Evolutionary conservation across 2,797 vertebrate species (phyloP).

Genomic region (Rhinichthys osculus): DNA sequence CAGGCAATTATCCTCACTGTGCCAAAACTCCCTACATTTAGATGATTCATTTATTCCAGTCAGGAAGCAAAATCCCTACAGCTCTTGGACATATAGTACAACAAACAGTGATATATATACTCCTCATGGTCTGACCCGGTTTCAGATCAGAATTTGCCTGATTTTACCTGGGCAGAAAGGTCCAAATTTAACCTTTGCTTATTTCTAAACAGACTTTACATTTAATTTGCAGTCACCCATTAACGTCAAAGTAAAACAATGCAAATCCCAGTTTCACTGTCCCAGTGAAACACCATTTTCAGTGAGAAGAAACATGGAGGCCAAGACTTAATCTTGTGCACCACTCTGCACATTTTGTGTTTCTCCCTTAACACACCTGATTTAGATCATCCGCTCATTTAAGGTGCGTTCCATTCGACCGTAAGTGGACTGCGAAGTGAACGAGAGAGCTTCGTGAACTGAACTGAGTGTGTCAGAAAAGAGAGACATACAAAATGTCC

Average conservation of each 20-base stretch:
- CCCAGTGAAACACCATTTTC: too few species aligned
- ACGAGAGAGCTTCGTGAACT: too few species aligned
- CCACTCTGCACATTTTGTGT: too few species aligned
- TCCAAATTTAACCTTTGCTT: not conserved
- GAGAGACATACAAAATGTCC: too few species aligned
- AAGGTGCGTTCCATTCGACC: too few species aligned
- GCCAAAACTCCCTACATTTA: constrained; percentile 36
- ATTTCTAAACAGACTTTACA: not conserved
- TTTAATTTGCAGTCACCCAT: not conserved
- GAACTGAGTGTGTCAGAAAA: too few species aligned
- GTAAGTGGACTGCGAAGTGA: too few species aligned
- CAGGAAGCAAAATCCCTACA: not conserved
- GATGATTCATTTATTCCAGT: constrained; percentile 34
- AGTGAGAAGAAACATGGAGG: not conserved
- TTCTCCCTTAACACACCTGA: too few species aligned
- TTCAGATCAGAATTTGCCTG: not conserved
- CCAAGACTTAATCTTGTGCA: not conserved
- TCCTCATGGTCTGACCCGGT: not conserved
- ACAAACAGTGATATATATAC: not conserved
- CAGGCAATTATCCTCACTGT: constrained; percentile 44
- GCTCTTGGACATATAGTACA: not conserved
- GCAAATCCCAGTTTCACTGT: not conserved
- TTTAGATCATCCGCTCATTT: too few species aligned
- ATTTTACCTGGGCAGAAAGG: not conserved
- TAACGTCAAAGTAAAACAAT: not conserved